Base-by-base conservation (phyloP, 2,113 vertebrate species). In the Zosterops lateralis region DNA sequence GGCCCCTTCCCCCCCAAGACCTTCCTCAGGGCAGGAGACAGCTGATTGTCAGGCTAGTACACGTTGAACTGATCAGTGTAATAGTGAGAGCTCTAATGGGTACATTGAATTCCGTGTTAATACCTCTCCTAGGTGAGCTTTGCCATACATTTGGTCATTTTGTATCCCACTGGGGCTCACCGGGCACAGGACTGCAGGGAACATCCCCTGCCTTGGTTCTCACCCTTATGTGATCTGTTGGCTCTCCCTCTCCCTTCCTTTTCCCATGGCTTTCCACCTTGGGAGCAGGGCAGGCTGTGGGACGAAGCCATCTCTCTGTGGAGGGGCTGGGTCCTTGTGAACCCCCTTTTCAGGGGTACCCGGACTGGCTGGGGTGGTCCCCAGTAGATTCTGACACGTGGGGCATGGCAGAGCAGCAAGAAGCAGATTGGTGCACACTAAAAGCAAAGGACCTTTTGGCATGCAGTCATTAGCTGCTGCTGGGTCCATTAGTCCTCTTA, bases 381-480 rank as follows among this genome's bases (percentile, higher is more conserved):
- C 76, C 53, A 28, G 54, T 12, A 10, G 42, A 19, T 34, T 32
- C 14, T 0, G 0, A 16, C 14, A 31, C 1, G 0, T 2, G 2
- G 15, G 36, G 38, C 3, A 1, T 19, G 60, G 44, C 38, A 65
- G 67, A 82, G 58, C 66, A 47, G 71, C 71, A 56, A 12, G 74
- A 38, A 70, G 54, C 60, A 36, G 58, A 53, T 6, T 28, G 78
- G 26, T 32, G 64, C 19, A 6, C 14, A 0, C 47, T 87, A 40
- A 92, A 89, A 92, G 94, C 84, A 87, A 76, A 93, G 67, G 47
- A 34, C 81, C 38, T 71, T 85, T 95, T 89, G 87, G 34, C 48
- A 36, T 24, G 8, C 28, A 61, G 95, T 76, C 74, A n/a, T 93
- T 89, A 95, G 75, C 67, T 10, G 0, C 74, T 62, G 62, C 56